Evolutionary conservation across 1,140 invertebrate species (phyloP), one percentile per base, ranked within the genome.

Genomic region (Halictus rubicundus): DNA sequence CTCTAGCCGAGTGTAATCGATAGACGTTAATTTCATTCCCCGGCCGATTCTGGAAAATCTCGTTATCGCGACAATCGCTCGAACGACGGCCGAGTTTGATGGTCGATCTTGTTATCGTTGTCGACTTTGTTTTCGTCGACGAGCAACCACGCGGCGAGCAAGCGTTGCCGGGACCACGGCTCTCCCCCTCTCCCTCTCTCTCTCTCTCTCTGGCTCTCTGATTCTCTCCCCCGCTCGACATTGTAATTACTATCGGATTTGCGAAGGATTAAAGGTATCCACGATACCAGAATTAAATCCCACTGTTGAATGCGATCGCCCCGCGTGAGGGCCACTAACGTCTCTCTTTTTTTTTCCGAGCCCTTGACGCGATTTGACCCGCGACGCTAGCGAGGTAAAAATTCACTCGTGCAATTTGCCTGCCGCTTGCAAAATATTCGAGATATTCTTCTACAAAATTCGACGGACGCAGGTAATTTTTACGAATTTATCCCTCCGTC

Each of bases 11-110:
- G 60, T 64, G 76, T 78, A 78, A 78, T 72, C 76, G 59, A 78
- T 78, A 78, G 68, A 78, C 63, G 76, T 78, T 78, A 78, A 78
- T 78, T 78, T 63, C 76, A 46, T 74, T 80, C 61, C 60, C 32
- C 3, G 16, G 8, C 52, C 71, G 71, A 68, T 80, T 79, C 71
- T 37, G 37, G 61, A 66, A 75, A 80, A 80, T 80, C 63, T 74
- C 71, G 61, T 74, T 74, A 79, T 60, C 70, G 49, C 42, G 39
- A 42, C 61, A 65, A 79, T 73, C 77, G 49, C 16, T 49, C 60
- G 23, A 37, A 65, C 32, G 37, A 25, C 42, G n/a, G 10, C 25
- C 27, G n/a, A 25, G 54, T 54, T 78, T 25, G 19, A 10, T n/a
- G 60, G 76, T 78, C 27, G 46, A 78, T 72, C 68, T 65, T 65